Base-by-base conservation (phyloP, 37 sponge, comb jelly and placozoan genomes). In the Ianthella basta region DNA sequence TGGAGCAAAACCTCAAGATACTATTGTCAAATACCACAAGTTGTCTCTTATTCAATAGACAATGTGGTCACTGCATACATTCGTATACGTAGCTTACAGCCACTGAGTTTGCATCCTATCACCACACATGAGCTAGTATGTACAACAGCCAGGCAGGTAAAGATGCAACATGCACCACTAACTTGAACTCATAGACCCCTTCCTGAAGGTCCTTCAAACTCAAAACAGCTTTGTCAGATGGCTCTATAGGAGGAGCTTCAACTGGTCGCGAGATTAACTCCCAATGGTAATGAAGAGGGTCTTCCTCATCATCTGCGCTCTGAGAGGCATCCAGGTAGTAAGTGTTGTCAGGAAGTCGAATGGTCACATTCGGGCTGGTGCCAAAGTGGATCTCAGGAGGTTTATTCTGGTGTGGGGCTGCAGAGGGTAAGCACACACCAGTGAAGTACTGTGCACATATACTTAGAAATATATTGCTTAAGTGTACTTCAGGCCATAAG, bases 121-220 rank as follows among this genome's bases (percentile, higher is more conserved):
- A n/a, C n/a, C n/a, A n/a, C n/a, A n/a, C n/a, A n/a, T n/a, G n/a
- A n/a, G 50, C 6, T 44, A 44, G 50, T 8, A 44, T 8, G 50
- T 44, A 8, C 50, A 3, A 44, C 50, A 44, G 50, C 50, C 3
- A 10, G 50, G 50, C 50, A 44, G 6, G 50, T 44, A 44, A 8
- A 8, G 3, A 8, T 8, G 8, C 50, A 44, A 8, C 8, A 44
- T 44, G 50, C 8, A 44, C 8, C 56, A 59, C 91, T 83, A 37
- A 91, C 94, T 77, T 87, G 75, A 79, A 84, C 15, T 12, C 33
- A 61, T 93, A 90, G 12, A 78, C 59, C 13, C 94, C 94, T 15
- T 56, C 83, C 12, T 35, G 39, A 15, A 90, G 86, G 55, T 75
- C 55, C 24, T 29, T 53, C 21, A 90, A 60, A 0, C 37, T 25